Conservation (phyloP, 2,113 vertebrate genomes). For the Cyanocitta stelleri region DNA sequence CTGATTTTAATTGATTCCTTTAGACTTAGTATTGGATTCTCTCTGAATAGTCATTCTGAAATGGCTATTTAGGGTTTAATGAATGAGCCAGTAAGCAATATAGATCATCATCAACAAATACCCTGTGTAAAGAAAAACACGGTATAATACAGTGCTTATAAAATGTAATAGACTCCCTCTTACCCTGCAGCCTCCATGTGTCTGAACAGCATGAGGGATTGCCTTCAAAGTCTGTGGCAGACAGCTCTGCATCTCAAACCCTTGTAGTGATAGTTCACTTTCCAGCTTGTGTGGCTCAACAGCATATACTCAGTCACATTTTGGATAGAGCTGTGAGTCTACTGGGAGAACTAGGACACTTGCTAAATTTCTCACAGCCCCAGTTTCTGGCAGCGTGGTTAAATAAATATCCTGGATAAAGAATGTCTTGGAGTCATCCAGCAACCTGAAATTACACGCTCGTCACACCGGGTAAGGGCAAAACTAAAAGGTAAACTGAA, state of each 20-base stretch:
- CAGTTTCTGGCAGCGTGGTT: neutral
- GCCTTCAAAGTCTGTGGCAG: neutral
- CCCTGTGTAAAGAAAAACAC: neutral
- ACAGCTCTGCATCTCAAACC: neutral
- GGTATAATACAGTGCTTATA: neutral
- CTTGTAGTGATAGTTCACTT: neutral
- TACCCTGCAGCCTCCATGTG: neutral
- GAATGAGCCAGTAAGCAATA: neutral
- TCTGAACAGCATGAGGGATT: neutral
- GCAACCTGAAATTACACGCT: neutral
- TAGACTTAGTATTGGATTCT: neutral
- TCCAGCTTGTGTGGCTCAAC: neutral
- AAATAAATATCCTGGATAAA: neutral
- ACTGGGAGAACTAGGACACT: neutral
- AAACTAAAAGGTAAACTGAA: neutral
- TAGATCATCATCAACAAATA: neutral
- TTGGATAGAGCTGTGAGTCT: neutral
- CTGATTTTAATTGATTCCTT: neutral
- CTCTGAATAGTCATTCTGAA: neutral
- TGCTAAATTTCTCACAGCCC: neutral
- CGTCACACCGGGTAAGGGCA: neutral
- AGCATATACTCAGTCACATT: neutral
- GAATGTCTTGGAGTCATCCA: neutral
- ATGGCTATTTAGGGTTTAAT: neutral
- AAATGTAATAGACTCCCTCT: neutral